Conservation (phyloP, 2,888 invertebrate genomes). For the Archips xylosteana region DNA sequence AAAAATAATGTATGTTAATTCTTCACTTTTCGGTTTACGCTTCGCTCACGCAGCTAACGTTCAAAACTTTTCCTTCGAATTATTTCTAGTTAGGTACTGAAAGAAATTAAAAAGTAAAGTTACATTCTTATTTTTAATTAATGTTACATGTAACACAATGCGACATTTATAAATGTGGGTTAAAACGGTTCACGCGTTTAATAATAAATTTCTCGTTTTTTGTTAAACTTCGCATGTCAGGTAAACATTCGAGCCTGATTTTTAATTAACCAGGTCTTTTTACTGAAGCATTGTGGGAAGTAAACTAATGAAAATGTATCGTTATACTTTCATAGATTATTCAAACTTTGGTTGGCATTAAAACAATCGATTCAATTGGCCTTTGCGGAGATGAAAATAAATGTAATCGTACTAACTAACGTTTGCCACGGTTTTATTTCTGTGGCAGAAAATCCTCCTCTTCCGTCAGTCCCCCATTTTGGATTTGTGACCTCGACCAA, state of each 20-base stretch:
- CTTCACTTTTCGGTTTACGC: not conserved
- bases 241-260: conserved; percentile 18
- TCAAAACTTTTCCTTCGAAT: not conserved
- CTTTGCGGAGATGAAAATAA: too few relatives aligned
- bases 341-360: too few relatives aligned
- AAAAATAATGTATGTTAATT: not conserved
- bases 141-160: conserved; percentile 12
- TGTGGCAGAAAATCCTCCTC: too few relatives aligned
- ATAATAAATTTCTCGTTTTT: conserved; percentile 37
- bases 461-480: too few relatives aligned
- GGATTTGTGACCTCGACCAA: too few relatives aligned
- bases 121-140: conserved; percentile 5
- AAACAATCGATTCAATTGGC: too few relatives aligned
- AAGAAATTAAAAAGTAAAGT: not conserved
- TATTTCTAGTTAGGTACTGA: not conserved
- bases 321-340: too few relatives aligned
- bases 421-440: too few relatives aligned
- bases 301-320: conserved; percentile 40
- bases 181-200: conserved; percentile 20
- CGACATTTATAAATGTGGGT: conserved; percentile 15
- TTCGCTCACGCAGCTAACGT: too few relatives aligned
- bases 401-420: too few relatives aligned
- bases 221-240: conserved; percentile 40
- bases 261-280: conserved; percentile 27
- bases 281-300: conserved; percentile 30